Evolutionary conservation across 2,888 invertebrate genomes (phyloP).

Genomic region (Scrobipalpa atriplicella): DNA sequence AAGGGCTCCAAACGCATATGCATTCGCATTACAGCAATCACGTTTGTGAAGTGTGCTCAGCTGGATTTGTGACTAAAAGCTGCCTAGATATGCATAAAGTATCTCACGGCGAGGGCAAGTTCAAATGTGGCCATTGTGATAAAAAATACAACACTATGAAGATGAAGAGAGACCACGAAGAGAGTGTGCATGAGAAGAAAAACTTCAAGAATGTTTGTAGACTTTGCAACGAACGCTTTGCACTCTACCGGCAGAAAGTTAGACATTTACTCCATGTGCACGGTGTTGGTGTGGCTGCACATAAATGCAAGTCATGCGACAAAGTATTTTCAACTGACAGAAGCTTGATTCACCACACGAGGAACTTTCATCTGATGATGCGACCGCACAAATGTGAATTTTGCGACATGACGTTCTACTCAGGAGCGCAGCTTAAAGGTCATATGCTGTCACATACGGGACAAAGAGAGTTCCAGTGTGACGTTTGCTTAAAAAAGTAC

Average conservation of each 20-base stretch:
- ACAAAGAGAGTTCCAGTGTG: conserved; percentile 54
- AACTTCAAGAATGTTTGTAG: conserved; percentile 36
- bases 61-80: conserved; percentile 35
- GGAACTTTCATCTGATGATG: conserved; percentile 54
- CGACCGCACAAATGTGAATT: conserved; percentile 37
- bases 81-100: conserved; percentile 27
- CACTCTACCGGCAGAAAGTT: conserved; percentile 53
- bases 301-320: conserved; percentile 61
- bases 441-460: conserved; percentile 67
- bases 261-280: conserved; percentile 60
- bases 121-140: conserved; percentile 55
- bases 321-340: conserved; percentile 54
- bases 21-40: conserved; percentile 54
- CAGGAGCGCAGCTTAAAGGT: conserved; percentile 54
- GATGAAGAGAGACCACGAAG: conserved; percentile 41
- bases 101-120: conserved; percentile 19
- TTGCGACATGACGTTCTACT: conserved; percentile 41
- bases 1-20: conserved; percentile 25
- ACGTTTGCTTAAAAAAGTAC: conserved; percentile 57
- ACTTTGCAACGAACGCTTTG: conserved; percentile 51
- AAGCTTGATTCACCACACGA: conserved; percentile 52
- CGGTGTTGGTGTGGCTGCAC: conserved; percentile 47
- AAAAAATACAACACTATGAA: conserved; percentile 47
- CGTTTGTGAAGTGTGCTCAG: conserved; percentile 50
- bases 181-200: conserved; percentile 32